Evolutionary conservation across 2,888 invertebrate genomes (phyloP).

Genomic region (Eupithecia centaureata): DNA sequence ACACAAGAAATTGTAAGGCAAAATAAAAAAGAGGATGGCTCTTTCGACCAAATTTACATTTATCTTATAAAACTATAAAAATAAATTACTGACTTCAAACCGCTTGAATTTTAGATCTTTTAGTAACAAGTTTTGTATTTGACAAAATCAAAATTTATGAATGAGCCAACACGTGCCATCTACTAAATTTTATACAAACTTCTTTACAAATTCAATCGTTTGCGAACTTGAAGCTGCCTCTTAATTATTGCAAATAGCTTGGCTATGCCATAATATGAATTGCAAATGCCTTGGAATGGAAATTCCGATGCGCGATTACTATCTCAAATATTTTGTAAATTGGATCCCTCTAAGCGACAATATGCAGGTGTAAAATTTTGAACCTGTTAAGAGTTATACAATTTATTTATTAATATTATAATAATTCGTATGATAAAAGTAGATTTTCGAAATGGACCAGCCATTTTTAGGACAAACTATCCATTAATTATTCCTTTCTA

Average conservation of each 20-base stretch:
- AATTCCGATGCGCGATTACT: conserved; percentile 20
- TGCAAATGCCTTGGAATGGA: conserved; percentile 14
- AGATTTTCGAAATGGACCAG: background rate
- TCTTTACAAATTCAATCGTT: background rate
- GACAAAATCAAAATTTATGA: background rate
- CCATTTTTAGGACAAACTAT: background rate
- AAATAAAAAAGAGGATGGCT: background rate
- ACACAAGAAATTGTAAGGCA: background rate
- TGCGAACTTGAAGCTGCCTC: background rate
- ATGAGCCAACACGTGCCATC: background rate
- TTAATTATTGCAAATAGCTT: conserved; percentile 16
- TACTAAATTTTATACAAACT: background rate
- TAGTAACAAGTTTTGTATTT: background rate
- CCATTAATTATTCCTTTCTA: no score
- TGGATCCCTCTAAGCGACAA: background rate
- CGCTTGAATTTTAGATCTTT: background rate
- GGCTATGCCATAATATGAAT: conserved; percentile 21
- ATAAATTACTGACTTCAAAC: background rate
- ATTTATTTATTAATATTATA: no score
- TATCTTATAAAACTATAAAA: background rate
- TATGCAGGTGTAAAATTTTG: background rate
- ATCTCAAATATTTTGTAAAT: conserved; percentile 17
- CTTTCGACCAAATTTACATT: background rate
- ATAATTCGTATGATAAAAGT: background rate
- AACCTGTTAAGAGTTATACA: background rate